These are phyloP conservation scores for Hylia prasina DNA, from an alignment of 2,113 vertebrate genomes.

Conservation along the genomic window DNA sequence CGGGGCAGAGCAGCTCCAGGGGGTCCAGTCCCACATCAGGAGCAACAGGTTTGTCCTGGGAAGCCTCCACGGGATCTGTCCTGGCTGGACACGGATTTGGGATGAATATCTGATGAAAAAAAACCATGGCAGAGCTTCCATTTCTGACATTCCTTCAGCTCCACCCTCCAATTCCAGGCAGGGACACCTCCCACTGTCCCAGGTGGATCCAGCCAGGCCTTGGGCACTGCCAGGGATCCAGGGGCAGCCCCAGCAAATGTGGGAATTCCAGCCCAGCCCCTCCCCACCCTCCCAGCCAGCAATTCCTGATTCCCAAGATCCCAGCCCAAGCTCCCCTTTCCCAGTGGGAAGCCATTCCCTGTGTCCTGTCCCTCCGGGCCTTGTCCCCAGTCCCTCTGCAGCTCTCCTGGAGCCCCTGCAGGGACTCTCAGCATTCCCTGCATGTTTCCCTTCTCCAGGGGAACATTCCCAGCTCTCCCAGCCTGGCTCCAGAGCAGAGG, in stretches of 20 bases:
- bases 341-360: too few relatives aligned
- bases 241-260: not conserved
- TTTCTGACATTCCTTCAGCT: not conserved
- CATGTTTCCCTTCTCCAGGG: not conserved
- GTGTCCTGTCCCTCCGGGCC: too few relatives aligned
- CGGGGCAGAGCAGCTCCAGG: not conserved
- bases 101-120: not conserved
- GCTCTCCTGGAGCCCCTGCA: not conserved
- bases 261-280: not conserved
- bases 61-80: not conserved
- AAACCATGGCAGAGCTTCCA: not conserved
- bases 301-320: not conserved
- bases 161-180: not conserved
- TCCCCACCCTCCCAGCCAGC: accelerated
- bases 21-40: not conserved
- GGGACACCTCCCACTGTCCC: accelerated
- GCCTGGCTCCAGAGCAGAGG: not conserved
- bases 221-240: not conserved
- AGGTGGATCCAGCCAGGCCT: accelerated
- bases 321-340: not conserved
- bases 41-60: not conserved
- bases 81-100: not conserved
- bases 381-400: too few relatives aligned
- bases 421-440: not conserved
- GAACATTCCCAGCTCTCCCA: not conserved